phyloP scores from a whole-genome alignment of 2,797 vertebrate genomes.

The Nannoperca australis region DNA sequence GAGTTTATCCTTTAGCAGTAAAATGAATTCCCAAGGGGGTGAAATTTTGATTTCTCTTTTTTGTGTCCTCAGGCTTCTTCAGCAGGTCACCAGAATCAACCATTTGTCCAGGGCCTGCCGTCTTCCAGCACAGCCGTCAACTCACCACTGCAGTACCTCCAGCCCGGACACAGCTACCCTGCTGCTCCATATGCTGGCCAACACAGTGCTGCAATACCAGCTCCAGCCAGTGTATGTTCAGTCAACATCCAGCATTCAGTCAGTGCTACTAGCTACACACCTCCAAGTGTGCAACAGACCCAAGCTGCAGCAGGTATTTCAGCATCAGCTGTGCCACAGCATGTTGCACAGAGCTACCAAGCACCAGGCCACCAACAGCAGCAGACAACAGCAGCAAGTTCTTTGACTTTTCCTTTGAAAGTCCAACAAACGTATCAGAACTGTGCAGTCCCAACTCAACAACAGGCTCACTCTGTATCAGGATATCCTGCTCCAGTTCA shows the following conservation, averaged over 20 bases:
- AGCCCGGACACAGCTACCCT: conserved; percentile 75
- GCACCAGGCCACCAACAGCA: conserved; percentile 59
- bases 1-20: conserved; percentile 13
- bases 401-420: conserved; percentile 56
- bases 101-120: conserved; percentile 67
- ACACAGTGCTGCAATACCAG: conserved; percentile 48
- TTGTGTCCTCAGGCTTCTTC: conserved; percentile 69
- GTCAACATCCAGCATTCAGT: conserved; percentile 81
- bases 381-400: conserved; percentile 42
- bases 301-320: conserved; percentile 50
- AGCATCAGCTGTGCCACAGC: conserved; percentile 58
- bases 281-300: conserved; percentile 56
- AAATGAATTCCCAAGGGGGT: neutral
- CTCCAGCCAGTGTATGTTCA: conserved; percentile 73
- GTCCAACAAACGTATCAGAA: conserved; percentile 62
- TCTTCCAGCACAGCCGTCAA: conserved; percentile 66
- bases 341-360: conserved; percentile 75
- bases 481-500: conserved; percentile 60
- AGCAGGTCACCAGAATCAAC: conserved; percentile 73
- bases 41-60: conserved; percentile 43
- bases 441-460: conserved; percentile 51
- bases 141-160: conserved; percentile 68
- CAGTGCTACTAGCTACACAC: conserved; percentile 53
- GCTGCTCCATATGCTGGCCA: conserved; percentile 69
- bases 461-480: conserved; percentile 52